These are phyloP conservation scores for Dicyrtomina minuta DNA, from an alignment of 2,888 invertebrate genomes.

Conservation along the genomic window DNA sequence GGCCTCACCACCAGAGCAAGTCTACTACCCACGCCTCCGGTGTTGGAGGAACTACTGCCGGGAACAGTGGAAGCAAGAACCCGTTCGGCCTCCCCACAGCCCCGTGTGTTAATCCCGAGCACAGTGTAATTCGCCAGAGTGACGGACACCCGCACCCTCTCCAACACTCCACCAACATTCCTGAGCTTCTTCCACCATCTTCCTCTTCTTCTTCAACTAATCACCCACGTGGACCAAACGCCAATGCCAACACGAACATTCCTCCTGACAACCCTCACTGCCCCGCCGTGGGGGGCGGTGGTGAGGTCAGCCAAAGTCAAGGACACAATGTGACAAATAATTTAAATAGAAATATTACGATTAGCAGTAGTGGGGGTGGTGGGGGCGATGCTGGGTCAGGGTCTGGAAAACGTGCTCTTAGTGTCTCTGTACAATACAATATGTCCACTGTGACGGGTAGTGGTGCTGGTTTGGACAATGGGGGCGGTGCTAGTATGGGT, in stretches of 20 bases:
- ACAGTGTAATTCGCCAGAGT: neutral
- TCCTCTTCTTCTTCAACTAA: neutral
- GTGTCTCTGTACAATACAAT: neutral
- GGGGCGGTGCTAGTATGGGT: constrained; percentile 24
- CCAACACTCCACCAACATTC: neutral
- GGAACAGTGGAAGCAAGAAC: neutral
- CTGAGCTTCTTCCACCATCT: neutral
- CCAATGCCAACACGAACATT: constrained; percentile 9
- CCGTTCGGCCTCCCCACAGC: constrained; percentile 21
- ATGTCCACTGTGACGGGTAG: neutral
- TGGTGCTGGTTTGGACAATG: constrained; percentile 14
- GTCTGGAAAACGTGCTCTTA: too few relatives aligned
- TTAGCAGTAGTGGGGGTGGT: constrained; percentile 1
- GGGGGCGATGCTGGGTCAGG: neutral
- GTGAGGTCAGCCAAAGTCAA: neutral
- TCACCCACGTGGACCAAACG: constrained; percentile 13
- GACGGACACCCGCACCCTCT: neutral
- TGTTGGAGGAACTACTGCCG: too few relatives aligned
- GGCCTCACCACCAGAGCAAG: neutral
- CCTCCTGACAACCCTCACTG: constrained; percentile 5
- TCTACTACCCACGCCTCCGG: neutral
- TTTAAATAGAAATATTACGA: constrained; percentile 7
- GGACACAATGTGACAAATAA: constrained; percentile 16
- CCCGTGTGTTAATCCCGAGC: constrained; percentile 21
- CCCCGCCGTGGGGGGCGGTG: neutral